Base-by-base conservation (phyloP, 2,797 vertebrate genomes). In the Alauda arvensis region DNA sequence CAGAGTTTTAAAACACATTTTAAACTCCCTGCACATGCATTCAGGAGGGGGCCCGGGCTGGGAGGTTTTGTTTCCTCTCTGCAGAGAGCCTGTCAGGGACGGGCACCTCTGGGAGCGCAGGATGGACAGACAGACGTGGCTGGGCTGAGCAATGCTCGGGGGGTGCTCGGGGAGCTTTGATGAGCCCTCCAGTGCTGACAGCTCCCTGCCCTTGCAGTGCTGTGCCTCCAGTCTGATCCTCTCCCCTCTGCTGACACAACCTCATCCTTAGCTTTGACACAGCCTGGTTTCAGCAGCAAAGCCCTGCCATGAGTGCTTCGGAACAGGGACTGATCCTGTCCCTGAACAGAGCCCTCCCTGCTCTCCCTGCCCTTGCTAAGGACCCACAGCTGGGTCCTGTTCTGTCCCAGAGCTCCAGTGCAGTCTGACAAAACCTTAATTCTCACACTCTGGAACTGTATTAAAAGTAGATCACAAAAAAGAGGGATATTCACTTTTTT, bases 361-460 rank as follows among this genome's bases (percentile, higher is more conserved):
- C 29, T 39, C 0, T 0, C 18, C 17, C 25, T 56, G 62, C 40
- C 43, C 45, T 21, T 3, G 6, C 14, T 13, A 21, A 62, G 29
- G 31, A 62, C 18, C 28, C 48, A 23, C 48, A 56, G 26, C 28
- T 42, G 68, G 31, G 8, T 45, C 66, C 69, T 52, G 33, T 6
- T 43, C 75, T 0, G 0, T 10, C 51, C 42, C 37, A 33, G 28
- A 29, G 14, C 37, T 66, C 34, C 0, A 0, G 6, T 25, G 18
- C 46, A 74, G 33, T 17, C 62, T 33, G 13, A 18, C 25, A 69
- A 70, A 66, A 45, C 4, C 34, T 43, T 55, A 5, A 6, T 46
- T 63, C 21, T 43, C 28, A 26, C 29, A 59, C 20, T 18, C 15
- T 45, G 1, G 4, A 15, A 4, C 18, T 42, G 34, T 14, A 18